Conservation (phyloP, 2,797 vertebrate species). For the Acomys russatus region DNA sequence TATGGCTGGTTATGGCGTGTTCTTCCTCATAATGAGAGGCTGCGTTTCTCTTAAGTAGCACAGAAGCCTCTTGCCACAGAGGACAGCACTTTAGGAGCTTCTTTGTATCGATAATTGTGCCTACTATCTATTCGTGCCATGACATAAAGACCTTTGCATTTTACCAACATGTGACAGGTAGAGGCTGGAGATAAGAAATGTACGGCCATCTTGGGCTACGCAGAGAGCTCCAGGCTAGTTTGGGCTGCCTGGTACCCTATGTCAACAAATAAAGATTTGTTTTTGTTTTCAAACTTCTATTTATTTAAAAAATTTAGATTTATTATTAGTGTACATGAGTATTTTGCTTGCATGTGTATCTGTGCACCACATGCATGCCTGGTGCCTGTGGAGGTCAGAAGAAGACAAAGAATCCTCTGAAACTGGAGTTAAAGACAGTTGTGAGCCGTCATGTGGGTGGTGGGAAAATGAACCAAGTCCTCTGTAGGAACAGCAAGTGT, state of each 20-base stretch:
- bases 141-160: background rate
- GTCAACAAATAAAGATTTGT: background rate
- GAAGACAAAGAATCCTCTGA: background rate
- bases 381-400: background rate
- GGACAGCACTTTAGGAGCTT: background rate
- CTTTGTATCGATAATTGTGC: background rate
- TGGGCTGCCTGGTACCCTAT: background rate
- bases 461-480: background rate
- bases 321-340: background rate
- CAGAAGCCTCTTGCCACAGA: background rate
- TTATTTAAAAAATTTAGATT: background rate
- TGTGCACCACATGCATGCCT: background rate
- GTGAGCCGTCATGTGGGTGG: background rate
- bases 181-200: background rate
- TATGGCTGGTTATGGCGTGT: too few species aligned
- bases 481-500: background rate
- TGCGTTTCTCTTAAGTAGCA: background rate
- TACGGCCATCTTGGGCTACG: background rate
- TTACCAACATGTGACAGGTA: background rate
- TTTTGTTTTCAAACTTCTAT: background rate
- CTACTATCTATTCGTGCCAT: background rate
- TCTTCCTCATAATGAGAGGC: background rate
- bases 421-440: background rate
- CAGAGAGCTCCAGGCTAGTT: background rate
- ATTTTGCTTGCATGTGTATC: background rate